Conservation (phyloP, 2,888 invertebrate species). For the Liopterus haemorrhoidalis region DNA sequence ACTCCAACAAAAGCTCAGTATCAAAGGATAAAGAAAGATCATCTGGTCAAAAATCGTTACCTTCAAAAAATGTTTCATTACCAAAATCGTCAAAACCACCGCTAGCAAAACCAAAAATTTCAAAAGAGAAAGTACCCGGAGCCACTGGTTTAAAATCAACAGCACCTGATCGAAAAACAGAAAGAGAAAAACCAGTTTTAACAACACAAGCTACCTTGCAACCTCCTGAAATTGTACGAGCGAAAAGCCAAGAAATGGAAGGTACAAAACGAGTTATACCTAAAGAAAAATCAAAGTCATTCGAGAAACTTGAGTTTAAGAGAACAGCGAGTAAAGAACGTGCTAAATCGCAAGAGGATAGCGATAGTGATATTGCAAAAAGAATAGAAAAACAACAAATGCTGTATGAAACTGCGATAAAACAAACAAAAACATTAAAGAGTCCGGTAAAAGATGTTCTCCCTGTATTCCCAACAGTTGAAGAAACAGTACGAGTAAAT, state of each 20-base stretch:
- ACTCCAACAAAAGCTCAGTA: constrained; percentile 45
- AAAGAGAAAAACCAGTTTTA: constrained; percentile 48
- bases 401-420: constrained; percentile 68
- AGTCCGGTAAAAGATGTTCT: constrained; percentile 68
- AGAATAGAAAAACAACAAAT: constrained; percentile 70
- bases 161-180: constrained; percentile 48
- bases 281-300: constrained; percentile 63
- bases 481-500: constrained; percentile 66
- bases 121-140: constrained; percentile 15
- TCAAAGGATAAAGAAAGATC: constrained; percentile 48
- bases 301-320: constrained; percentile 60
- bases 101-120: constrained; percentile 15
- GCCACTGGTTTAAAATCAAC: constrained; percentile 14
- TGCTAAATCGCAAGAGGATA: constrained; percentile 67
- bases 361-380: constrained; percentile 64
- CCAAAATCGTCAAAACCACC: constrained; percentile 24
- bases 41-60: constrained; percentile 45
- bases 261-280: constrained; percentile 49
- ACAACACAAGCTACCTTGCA: constrained; percentile 35
- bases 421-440: constrained; percentile 66
- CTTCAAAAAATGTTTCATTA: constrained; percentile 42
- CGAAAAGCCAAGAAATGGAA: constrained; percentile 59
- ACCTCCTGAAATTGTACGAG: constrained; percentile 48
- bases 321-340: constrained; percentile 57
- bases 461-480: constrained; percentile 65